Evolutionary conservation across 2,888 invertebrate genomes (phyloP), one percentile per base, ranked within the genome.

Genomic region (Trichopria drosophilae): DNA sequence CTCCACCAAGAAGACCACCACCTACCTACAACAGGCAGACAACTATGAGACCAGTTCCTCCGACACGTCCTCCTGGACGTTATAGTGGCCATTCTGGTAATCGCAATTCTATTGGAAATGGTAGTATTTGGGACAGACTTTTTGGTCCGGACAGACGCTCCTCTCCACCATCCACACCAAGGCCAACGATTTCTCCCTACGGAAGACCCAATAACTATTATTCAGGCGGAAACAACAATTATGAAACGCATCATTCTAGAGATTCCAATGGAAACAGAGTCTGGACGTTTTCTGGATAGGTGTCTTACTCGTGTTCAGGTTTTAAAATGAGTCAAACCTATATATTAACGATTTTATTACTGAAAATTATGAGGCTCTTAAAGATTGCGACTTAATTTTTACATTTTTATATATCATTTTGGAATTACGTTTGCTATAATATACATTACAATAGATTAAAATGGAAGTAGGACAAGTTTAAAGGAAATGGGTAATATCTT

Each of bases 201-300:
- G 29, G 19, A 16, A 9, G 7, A 24, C 10, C 24, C 24, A 28
- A 35, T 7, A 52, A 43, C 39, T 55, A 39, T 32, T 58, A 58
- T 41, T 57, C 55, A 5, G 46, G 57, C 19, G 59, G 62, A 45
- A 55, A 54, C 43, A 60, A 57, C 26, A 54, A 66, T 52, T 67
- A 71, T 58, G 51, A 60, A n/a, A 68, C 67, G 31, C 69, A 72
- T 49, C 62, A 66, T 4, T 58, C 62, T 3, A 55, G 57, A 7
- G 72, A 74, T 46, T 48, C 53, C 6, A 57, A 62, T 1, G 75
- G 74, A 26, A 72, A 74, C 48, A 63, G 66, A 48, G 59, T 68
- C 23, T 75, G 73, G 72, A 74, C 64, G 12, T 74, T 75, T 48
- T 71, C 73, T 10, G 62, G 69, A 39, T 51, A 26, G n/a, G n/a